Base-by-base conservation (phyloP, 2,888 invertebrate genomes). In the Hydropsyche betteni region DNA sequence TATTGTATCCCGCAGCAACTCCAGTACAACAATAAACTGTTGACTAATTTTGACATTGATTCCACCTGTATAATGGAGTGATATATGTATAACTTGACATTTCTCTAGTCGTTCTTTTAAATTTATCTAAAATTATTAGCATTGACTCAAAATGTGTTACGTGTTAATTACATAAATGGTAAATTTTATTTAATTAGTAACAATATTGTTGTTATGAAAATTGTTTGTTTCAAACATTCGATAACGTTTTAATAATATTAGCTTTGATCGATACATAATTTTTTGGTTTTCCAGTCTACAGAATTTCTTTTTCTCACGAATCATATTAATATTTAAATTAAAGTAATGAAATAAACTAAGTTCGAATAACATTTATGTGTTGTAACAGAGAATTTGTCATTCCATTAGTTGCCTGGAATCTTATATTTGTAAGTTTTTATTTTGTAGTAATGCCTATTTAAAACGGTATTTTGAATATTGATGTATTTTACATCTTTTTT, bases 1-100 rank as follows among this genome's bases (percentile, higher is more conserved):
- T 88, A 80, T 83, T 92, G 84, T 86, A 90, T 86, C 82, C 92
- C 84, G 84, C 92, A 51, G 90, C 92, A 68, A 85, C 86, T 51
- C 84, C 86, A 51, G 93, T 93, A 74, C 93, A 93, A 84, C 93
- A 93, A 88, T 93, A 92, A 90, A 83, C 50, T 34, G 52, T 58
- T 44, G 10, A 44, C 44, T 44, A 6, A 44, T 64, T 55, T 69
- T 44, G 53, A 69, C 38, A 52, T 36, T 64, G 79, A 75, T 78
- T 78, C 78, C 75, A 64, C 75, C 12, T 64, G 34, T 58, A 44
- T 74, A 77, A 76, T 76, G 74, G 79, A 77, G 74, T 77, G 79
- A 77, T 75, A n/a, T 69, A 69, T 75, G 51, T 68, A 69, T 58
- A 52, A 72, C 74, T 75, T 53, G 50, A 68, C 74, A 44, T 75